phyloP scores from a whole-genome alignment of 2,797 vertebrate genomes.

The Tinamus major region DNA sequence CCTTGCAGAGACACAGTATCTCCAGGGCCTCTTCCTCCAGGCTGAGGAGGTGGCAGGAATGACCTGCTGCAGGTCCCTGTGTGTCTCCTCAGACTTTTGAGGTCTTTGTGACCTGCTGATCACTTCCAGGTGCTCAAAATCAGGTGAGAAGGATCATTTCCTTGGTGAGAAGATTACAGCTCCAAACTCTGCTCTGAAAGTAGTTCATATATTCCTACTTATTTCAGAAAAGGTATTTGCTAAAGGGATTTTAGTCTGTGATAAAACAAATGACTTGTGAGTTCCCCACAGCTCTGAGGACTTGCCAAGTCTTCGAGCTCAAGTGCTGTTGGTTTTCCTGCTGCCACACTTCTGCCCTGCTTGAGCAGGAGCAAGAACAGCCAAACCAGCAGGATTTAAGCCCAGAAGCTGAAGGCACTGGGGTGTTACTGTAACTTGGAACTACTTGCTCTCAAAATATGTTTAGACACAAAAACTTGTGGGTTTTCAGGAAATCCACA shows the following conservation, averaged over 20 bases:
- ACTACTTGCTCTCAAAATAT: conserved; percentile 1
- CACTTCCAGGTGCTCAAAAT: neutral
- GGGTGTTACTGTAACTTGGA: neutral
- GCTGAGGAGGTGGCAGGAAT: neutral
- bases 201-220: neutral
- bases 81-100: neutral
- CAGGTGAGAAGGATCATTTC: neutral
- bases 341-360: neutral
- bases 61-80: neutral
- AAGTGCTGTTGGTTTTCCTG: neutral
- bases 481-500: conserved; percentile 35
- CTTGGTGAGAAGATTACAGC: neutral
- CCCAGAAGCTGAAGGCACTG: conserved; percentile 27
- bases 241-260: neutral
- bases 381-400: conserved; percentile 12
- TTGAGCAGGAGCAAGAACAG: rapidly evolving
- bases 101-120: neutral
- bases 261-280: neutral
- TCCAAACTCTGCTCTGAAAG: neutral
- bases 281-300: neutral
- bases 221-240: neutral
- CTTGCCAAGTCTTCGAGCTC: neutral
- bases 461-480: conserved; percentile 32
- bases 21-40: neutral
- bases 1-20: neutral